Conservation (phyloP, 2,113 vertebrate genomes). For the Hepsetus odoe region DNA sequence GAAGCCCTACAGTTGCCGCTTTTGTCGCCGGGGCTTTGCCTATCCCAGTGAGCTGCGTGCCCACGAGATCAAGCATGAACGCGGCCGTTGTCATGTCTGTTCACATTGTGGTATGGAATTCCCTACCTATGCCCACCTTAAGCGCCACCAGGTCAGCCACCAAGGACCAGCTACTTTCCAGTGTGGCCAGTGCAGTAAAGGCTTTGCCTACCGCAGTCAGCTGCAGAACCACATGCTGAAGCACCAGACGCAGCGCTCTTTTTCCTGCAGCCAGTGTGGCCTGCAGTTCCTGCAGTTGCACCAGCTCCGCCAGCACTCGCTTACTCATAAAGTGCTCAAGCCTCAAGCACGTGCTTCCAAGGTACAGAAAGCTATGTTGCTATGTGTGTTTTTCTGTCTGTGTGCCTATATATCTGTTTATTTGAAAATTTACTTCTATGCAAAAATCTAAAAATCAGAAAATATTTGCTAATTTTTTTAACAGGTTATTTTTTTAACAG, state of each 20-base stretch:
- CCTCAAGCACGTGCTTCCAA: constrained; percentile 20
- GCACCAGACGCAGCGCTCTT: constrained; percentile 94
- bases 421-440: background rate
- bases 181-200: constrained; percentile 94
- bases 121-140: constrained; percentile 94
- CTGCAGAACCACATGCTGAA: constrained; percentile 96
- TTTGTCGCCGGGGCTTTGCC: constrained; percentile 93
- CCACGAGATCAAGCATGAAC: constrained; percentile 94
- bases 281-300: constrained; percentile 98
- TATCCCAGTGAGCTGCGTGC: constrained; percentile 97
- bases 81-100: constrained; percentile 91
- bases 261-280: constrained; percentile 94
- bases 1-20: constrained; percentile 97
- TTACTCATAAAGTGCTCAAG: constrained; percentile 86
- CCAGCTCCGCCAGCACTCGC: constrained; percentile 95
- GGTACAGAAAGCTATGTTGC: constrained; percentile 19
- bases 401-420: background rate
- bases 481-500: too few relatives aligned
- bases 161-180: constrained; percentile 95
- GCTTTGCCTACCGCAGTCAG: constrained; percentile 96
- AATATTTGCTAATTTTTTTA: background rate
- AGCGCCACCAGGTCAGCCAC: constrained; percentile 93
- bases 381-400: background rate
- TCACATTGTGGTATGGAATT: constrained; percentile 96
- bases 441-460: too few relatives aligned